Evolutionary conservation across 2,797 vertebrate genomes (phyloP).

Genomic region (Babyrousa celebensis): DNA sequence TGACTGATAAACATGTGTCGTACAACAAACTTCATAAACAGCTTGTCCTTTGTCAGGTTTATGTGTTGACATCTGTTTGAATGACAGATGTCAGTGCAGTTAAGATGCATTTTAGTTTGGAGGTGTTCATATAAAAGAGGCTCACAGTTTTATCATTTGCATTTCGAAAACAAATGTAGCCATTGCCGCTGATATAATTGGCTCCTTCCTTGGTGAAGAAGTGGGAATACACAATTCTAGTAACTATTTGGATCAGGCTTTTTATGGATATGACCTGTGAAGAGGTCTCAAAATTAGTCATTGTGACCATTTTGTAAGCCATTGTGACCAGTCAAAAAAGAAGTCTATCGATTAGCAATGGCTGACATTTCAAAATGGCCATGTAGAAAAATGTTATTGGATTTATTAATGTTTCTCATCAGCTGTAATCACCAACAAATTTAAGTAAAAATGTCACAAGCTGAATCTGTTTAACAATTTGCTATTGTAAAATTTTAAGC

Average conservation of each 20-base stretch:
- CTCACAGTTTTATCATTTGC: constrained; percentile 47
- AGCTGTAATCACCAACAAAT: constrained; percentile 79
- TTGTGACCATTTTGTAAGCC: constrained; percentile 72
- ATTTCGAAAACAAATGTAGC: constrained; percentile 53
- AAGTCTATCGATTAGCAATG: constrained; percentile 85
- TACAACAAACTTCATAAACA: constrained; percentile 68
- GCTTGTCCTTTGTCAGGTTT: constrained; percentile 50
- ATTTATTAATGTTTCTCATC: constrained; percentile 87
- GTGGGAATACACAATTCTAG: not conserved
- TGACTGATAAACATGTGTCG: constrained; percentile 82
- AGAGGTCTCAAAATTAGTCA: constrained; percentile 82
- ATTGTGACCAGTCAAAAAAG: constrained; percentile 81
- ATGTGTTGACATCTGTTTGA: constrained; percentile 85
- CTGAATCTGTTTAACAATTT: constrained; percentile 77
- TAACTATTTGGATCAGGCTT: constrained; percentile 7
- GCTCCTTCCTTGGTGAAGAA: not conserved
- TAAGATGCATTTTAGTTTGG: constrained; percentile 64
- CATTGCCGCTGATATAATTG: not conserved
- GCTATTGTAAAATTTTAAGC: constrained; percentile 74
- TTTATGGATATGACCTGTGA: constrained; percentile 82
- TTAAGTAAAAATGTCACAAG: constrained; percentile 79
- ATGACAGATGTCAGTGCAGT: constrained; percentile 76
- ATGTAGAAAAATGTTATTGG: constrained; percentile 79
- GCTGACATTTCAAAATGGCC: constrained; percentile 87
- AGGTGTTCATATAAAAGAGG: constrained; percentile 52